These are phyloP conservation scores for Danio kyathit DNA, from an alignment of 2,797 vertebrate species.

Conservation along the genomic window DNA sequence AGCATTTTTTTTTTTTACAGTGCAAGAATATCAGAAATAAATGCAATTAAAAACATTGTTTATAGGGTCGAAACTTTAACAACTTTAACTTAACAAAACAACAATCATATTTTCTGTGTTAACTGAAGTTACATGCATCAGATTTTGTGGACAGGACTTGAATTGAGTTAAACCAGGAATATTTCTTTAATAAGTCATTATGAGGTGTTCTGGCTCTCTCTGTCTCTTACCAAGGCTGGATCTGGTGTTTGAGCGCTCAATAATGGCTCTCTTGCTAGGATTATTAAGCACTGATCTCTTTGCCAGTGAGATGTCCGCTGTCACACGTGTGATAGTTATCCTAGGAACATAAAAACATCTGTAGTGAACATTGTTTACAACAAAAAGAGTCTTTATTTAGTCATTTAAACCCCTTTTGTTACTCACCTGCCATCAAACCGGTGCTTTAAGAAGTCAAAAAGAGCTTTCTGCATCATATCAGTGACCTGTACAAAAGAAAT, in stretches of 20 bases:
- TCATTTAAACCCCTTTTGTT: not conserved
- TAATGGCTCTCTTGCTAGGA: conserved; percentile 97
- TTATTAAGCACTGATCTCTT: conserved; percentile 98
- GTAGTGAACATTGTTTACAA: not conserved
- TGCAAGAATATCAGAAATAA: too few relatives aligned
- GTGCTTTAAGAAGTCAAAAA: conserved; percentile 99
- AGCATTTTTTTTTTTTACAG: too few relatives aligned
- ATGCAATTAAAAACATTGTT: too few relatives aligned
- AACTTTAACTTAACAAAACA: too few relatives aligned
- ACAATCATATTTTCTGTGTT: not conserved
- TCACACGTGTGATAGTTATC: conserved; percentile 98
- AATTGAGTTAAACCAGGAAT: not conserved
- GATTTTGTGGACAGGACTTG: not conserved
- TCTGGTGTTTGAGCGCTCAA: conserved; percentile 95
- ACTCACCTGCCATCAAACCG: conserved; percentile 99
- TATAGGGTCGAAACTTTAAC: too few relatives aligned
- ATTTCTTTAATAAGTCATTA: not conserved
- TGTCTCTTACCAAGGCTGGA: conserved; percentile 92
- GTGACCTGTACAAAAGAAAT: conserved; percentile 85
- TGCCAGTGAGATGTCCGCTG: conserved; percentile 97
- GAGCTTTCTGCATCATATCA: conserved; percentile 99
- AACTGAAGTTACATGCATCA: not conserved
- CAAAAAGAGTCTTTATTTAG: not conserved
- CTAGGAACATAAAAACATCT: conserved; percentile 68
- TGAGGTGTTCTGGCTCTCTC: not conserved